phyloP scores from a whole-genome alignment of 2,888 invertebrate genomes.

The Ypsolopha scabrella region DNA sequence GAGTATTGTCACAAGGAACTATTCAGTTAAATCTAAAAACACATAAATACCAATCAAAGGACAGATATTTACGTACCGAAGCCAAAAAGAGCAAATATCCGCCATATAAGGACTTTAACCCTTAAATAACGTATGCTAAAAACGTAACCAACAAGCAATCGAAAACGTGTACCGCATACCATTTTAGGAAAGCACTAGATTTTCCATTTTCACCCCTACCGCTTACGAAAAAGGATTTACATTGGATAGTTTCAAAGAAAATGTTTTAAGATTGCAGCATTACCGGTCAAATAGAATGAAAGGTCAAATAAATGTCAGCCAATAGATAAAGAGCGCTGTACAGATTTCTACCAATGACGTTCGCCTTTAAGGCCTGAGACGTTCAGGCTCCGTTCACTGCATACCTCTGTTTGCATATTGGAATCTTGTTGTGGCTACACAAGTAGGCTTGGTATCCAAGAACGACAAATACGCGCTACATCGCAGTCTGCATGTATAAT shows the following conservation, averaged over 20 bases:
- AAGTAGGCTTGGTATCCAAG: too few species aligned
- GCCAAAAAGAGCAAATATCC: constrained; percentile 30
- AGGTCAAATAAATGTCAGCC: constrained; percentile 21
- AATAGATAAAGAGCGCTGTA: constrained; percentile 17
- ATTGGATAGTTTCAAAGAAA: neutral
- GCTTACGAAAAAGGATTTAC: neutral
- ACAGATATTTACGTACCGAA: neutral
- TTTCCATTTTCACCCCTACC: neutral
- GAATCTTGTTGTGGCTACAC: constrained; percentile 9
- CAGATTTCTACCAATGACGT: neutral
- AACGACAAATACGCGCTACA: too few species aligned
- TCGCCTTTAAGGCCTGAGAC: constrained; percentile 19
- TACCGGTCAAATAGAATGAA: constrained; percentile 3
- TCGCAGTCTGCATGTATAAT: too few species aligned
- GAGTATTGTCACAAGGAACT: too few species aligned
- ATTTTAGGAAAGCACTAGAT: constrained; percentile 4
- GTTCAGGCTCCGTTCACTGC: constrained; percentile 27
- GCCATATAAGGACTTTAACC: constrained; percentile 40
- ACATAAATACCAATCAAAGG: too few species aligned
- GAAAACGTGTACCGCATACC: constrained; percentile 47
- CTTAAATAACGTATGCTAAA: constrained; percentile 39
- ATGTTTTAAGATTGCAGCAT: neutral
- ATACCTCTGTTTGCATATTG: constrained; percentile 37
- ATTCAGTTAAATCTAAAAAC: too few species aligned
- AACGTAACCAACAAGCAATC: constrained; percentile 39